Evolutionary conservation across 2,113 vertebrate species (phyloP), one percentile per base, ranked within the genome.

Genomic region (Lycocorax pyrrhopterus): DNA sequence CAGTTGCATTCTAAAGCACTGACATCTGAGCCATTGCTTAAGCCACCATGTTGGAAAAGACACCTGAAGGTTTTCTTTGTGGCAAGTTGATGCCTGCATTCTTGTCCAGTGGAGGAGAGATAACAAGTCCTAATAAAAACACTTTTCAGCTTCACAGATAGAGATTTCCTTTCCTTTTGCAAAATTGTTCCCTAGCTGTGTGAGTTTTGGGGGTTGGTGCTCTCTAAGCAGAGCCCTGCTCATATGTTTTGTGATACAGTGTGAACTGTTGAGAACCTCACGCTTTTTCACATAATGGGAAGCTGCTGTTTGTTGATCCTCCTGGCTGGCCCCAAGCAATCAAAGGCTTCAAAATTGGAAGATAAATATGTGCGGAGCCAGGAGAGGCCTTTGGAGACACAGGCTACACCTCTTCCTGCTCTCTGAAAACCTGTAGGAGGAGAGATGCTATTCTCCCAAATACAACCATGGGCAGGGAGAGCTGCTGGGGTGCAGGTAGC

Each of bases 111-210:
- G 3, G 73, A 46, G 35, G 32, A 88, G 75, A 73, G 63, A 43
- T 55, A 94, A 56, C 23, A 78, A 91, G 23, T 75, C 30, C 53
- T 63, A 85, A 72, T 56, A 73, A 96, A 91, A 79, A n/a, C 26
- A 44, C 53, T 53, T 72, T 71, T 59, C 51, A 58, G 26, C 37
- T 83, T 84, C 58, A 83, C 29, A 41, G 29, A 20, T 77, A 52
- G 21, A 43, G 13, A 26, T 91, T 91, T 82, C 30, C 25, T 74
- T 51, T 76, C 18, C 6, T 35, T 51, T 26, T 69, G 55, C 49
- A 49, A 82, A 91, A 47, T 43, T 4, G 16, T 90, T 72, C 16
- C 17, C 18, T 43, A 59, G 69, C 56, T 62, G 51, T 59, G 56
- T 59, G 62, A 49, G 19, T 91, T 81, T 12, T 13, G 63, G 62